Evolutionary conservation across 1,140 invertebrate genomes (phyloP).

Genomic region (Ladona fulva): DNA sequence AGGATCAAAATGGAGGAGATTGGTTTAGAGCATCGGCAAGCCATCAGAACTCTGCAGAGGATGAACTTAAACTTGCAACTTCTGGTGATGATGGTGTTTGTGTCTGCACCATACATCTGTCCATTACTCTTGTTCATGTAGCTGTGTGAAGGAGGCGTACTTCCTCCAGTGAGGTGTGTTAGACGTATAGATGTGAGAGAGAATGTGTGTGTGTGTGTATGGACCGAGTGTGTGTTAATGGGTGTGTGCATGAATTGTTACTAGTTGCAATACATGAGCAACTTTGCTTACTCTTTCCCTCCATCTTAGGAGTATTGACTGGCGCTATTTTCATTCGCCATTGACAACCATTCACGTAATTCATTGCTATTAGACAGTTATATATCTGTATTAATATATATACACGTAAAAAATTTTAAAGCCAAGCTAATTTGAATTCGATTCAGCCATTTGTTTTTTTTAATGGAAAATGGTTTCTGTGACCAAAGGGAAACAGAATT

Average conservation of each 20-base stretch:
- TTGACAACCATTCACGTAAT: neutral
- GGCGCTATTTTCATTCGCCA: neutral
- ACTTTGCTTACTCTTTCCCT: neutral
- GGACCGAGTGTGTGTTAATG: neutral
- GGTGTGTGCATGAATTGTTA: neutral
- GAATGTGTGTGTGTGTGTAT: neutral
- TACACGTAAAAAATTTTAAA: neutral
- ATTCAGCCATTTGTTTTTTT: too few species aligned
- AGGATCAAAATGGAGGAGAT: neutral
- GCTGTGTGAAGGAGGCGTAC: neutral
- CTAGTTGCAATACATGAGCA: constrained; percentile 1
- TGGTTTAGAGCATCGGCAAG: neutral
- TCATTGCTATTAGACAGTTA: neutral
- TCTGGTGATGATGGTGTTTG: neutral
- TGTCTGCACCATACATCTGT: constrained; percentile 1
- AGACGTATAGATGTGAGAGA: neutral
- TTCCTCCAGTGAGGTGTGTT: neutral
- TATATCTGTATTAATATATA: neutral
- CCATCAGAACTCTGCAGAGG: neutral
- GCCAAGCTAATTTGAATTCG: neutral
- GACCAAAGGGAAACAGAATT: too few species aligned
- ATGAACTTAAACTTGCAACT: neutral
- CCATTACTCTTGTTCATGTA: neutral
- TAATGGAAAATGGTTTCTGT: too few species aligned
- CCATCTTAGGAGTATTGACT: neutral